A percentile compares a stretch with the other conserved stretches of the same genome.
These are phyloP conservation scores for Thereva nobilitata DNA, from an alignment of 2,888 invertebrate genomes.

Conservation along the genomic window DNA sequence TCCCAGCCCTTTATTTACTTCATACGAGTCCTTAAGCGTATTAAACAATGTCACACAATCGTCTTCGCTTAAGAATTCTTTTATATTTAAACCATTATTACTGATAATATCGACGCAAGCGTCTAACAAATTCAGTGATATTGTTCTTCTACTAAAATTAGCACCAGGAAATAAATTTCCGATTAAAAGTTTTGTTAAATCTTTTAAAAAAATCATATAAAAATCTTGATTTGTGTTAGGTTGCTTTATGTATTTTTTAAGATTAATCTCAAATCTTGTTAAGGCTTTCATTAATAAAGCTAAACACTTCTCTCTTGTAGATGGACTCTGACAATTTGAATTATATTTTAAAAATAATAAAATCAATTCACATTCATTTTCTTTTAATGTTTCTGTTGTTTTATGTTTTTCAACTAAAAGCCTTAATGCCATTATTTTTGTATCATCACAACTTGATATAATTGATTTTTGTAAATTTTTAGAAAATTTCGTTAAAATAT, in stretches of 20 bases:
- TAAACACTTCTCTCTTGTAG: conserved; percentile 70
- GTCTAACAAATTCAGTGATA: conserved; percentile 63
- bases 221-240: conserved; percentile 42
- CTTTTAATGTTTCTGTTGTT: conserved; percentile 68
- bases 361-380: conserved; percentile 67
- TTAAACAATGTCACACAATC: conserved; percentile 50
- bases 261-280: conserved; percentile 61
- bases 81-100: conserved; percentile 56
- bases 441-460: conserved; percentile 60
- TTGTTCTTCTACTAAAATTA: conserved; percentile 65
- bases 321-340: conserved; percentile 69
- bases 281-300: conserved; percentile 69
- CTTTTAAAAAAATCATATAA: conserved; percentile 60
- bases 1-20: conserved; percentile 72
- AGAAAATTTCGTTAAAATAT: conserved; percentile 58
- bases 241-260: conserved; percentile 45
- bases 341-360: conserved; percentile 69
- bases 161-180: conserved; percentile 65
- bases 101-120: conserved; percentile 50
- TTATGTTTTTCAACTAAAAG: conserved; percentile 75
- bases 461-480: conserved; percentile 62
- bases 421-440: conserved; percentile 69
- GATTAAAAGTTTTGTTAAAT: conserved; percentile 61
- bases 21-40: conserved; percentile 75
- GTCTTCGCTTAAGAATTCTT: conserved; percentile 52